Conservation (phyloP, 2,113 vertebrate species). For the Lasiurus borealis region DNA sequence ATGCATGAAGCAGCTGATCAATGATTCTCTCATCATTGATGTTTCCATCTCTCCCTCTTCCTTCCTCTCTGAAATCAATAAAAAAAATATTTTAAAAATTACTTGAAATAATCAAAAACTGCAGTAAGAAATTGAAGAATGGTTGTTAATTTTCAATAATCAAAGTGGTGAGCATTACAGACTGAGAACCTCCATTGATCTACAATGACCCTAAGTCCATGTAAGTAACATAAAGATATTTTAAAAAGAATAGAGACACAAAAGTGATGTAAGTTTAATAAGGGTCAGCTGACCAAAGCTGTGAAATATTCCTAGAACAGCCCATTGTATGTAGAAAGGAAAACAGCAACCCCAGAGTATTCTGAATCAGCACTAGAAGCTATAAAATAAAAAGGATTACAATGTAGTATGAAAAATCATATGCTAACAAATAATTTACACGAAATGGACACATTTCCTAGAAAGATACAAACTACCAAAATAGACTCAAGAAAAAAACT, state of each 20-base stretch:
- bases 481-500: neutral
- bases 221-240: constrained; percentile 34
- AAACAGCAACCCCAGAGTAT: neutral
- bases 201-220: neutral
- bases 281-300: neutral
- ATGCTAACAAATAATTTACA: constrained; percentile 16
- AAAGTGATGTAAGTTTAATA: neutral
- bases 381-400: constrained; percentile 9
- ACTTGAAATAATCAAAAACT: constrained; percentile 48
- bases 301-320: constrained; percentile 1
- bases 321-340: neutral
- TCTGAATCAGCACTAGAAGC: neutral
- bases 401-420: constrained; percentile 12
- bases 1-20: too few relatives aligned
- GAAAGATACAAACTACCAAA: constrained; percentile 20
- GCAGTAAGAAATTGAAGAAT: constrained; percentile 40
- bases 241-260: constrained; percentile 28
- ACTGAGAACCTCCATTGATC: neutral
- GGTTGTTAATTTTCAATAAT: constrained; percentile 37
- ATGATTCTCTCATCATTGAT: neutral
- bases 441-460: constrained; percentile 38
- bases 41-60: neutral
- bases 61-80: neutral
- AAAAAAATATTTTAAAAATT: neutral
- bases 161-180: constrained; percentile 30